These are phyloP conservation scores for Stenolophus ochropezus DNA, from an alignment of 2,888 invertebrate species.

Conservation along the genomic window DNA sequence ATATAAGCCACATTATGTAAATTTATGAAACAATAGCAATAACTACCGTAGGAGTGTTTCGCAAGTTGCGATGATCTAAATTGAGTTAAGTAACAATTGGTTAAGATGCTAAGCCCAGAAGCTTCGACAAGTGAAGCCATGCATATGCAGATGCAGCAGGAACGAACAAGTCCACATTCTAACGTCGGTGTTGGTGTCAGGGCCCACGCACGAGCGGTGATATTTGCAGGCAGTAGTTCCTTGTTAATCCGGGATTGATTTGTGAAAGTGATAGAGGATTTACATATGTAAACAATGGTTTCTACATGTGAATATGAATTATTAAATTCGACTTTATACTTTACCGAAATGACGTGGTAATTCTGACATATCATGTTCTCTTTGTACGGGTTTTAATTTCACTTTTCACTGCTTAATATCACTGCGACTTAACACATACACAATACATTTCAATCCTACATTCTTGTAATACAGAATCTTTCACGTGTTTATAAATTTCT, in stretches of 20 bases:
- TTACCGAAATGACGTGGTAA: background rate
- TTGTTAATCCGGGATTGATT: slow-evolving; percentile 42
- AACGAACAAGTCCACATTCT: slow-evolving; percentile 36
- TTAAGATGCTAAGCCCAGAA: too few species aligned
- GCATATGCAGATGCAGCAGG: slow-evolving; percentile 25
- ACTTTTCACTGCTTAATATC: too few species aligned
- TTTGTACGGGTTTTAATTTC: too few species aligned
- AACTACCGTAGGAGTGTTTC: background rate
- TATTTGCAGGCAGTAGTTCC: slow-evolving; percentile 27
- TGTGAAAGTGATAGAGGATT: slow-evolving; percentile 26
- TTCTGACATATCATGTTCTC: background rate
- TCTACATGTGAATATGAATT: background rate
- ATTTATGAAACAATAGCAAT: background rate
- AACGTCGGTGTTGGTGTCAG: slow-evolving; percentile 22
- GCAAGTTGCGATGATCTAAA: slow-evolving; percentile 1
- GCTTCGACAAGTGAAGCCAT: slow-evolving; percentile 48
- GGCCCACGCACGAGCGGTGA: slow-evolving; percentile 19
- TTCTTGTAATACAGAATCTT: too few species aligned
- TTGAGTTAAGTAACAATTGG: background rate
- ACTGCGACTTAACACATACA: too few species aligned
- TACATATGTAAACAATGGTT: background rate
- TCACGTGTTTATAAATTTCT: too few species aligned
- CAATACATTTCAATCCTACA: too few species aligned
- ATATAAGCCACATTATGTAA: background rate
- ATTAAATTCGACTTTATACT: background rate